These are phyloP conservation scores for Ochotona curzoniae DNA, from an alignment of 2,113 vertebrate genomes.

Conservation along the genomic window DNA sequence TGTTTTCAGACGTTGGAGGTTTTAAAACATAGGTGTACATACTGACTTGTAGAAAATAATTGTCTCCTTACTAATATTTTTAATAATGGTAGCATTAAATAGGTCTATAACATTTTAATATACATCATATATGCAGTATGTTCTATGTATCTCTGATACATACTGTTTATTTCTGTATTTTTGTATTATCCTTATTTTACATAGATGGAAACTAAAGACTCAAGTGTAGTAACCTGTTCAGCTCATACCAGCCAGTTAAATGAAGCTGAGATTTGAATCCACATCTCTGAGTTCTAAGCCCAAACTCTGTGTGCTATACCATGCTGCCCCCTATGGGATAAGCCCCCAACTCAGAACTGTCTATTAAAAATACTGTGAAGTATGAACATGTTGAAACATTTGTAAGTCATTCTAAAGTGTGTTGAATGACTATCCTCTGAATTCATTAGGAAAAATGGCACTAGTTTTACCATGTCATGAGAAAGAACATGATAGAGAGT, in stretches of 20 bases:
- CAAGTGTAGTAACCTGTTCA: constrained; percentile 3
- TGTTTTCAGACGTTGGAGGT: constrained; percentile 37
- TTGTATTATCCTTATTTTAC: constrained; percentile 12
- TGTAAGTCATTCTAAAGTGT: background rate
- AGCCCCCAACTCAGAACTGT: constrained; percentile 48
- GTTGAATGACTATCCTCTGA: constrained; percentile 23
- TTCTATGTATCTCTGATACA: background rate
- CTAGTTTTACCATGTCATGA: background rate
- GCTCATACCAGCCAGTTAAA: background rate
- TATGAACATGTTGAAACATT: background rate
- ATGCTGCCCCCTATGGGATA: constrained; percentile 80
- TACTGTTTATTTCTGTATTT: constrained; percentile 19
- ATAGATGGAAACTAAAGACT: background rate
- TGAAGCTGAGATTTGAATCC: constrained; percentile 77
- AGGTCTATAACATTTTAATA: background rate
- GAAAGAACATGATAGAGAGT: background rate
- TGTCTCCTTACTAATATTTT: background rate
- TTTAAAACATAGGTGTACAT: constrained; percentile 9
- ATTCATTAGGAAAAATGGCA: constrained; percentile 12
- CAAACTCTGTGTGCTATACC: constrained; percentile 64
- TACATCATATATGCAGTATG: background rate
- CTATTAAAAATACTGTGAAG: constrained; percentile 51
- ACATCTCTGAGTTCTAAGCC: constrained; percentile 63
- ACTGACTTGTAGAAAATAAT: constrained; percentile 27
- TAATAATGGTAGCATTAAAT: constrained; percentile 36